Percentiles rank a stretch among this genome's conserved stretches.
These are phyloP conservation scores for Malurus elegans DNA, from an alignment of 2,113 vertebrate species.

Conservation along the genomic window DNA sequence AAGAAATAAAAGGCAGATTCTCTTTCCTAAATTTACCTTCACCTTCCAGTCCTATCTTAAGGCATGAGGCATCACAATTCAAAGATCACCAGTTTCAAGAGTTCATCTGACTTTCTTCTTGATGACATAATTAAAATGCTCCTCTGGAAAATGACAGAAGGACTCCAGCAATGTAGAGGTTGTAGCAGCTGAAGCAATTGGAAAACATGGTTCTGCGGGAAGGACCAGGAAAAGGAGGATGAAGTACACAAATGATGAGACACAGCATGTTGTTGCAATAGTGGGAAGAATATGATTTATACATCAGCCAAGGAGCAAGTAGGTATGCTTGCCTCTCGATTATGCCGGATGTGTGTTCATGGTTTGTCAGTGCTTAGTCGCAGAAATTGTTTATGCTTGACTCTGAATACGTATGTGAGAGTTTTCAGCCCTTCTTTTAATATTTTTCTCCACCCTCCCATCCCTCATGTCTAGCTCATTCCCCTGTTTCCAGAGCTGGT, in stretches of 20 bases:
- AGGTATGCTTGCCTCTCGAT: not conserved
- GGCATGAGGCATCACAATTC: not conserved
- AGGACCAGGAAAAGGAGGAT: not conserved
- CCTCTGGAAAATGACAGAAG: not conserved
- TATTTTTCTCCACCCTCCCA: not conserved
- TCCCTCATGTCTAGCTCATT: not conserved
- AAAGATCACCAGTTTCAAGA: conserved; percentile 5
- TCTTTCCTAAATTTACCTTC: not conserved
- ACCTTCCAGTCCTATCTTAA: not conserved
- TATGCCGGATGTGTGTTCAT: not conserved
- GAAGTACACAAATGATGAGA: not conserved
- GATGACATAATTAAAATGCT: not conserved
- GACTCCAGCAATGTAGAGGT: not conserved
- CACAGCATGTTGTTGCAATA: not conserved
- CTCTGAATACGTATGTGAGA: not conserved
- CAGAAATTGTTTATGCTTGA: not conserved
- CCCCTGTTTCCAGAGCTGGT: not conserved
- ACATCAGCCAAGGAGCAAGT: not conserved
- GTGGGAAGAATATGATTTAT: not conserved
- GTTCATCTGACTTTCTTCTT: not conserved
- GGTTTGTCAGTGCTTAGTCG: not conserved
- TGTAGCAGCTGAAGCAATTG: not conserved
- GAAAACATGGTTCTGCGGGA: not conserved
- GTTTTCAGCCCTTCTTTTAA: not conserved
- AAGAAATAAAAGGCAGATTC: not conserved